Percentiles rank a stretch among this genome's conserved stretches.
These are phyloP conservation scores for Chromis chromis DNA, from an alignment of 2,797 vertebrate genomes.

Conservation along the genomic window DNA sequence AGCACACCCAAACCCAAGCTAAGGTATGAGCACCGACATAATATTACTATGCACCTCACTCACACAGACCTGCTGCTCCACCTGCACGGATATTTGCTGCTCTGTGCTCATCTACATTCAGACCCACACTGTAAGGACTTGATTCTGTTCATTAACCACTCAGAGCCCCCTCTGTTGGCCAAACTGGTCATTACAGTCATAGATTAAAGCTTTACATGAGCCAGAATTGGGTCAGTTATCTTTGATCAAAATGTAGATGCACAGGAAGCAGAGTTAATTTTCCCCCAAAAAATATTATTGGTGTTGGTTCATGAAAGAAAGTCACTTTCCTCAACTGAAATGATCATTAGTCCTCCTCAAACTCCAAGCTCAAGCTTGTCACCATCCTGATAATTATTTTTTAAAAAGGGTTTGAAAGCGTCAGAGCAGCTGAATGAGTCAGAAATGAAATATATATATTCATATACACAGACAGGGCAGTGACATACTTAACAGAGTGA, in stretches of 20 bases:
- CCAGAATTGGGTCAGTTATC: conserved; percentile 6
- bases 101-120: not conserved
- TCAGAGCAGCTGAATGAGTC: too few species aligned
- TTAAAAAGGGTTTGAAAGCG: not conserved
- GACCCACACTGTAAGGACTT: too few species aligned
- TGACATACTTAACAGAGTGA: too few species aligned
- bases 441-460: too few species aligned
- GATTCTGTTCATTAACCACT: not conserved
- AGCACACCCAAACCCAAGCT: conserved; percentile 95
- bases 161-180: conserved; percentile 67
- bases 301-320: not conserved
- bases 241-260: not conserved
- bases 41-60: not conserved
- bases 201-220: not conserved
- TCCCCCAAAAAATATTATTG: too few species aligned
- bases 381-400: not conserved
- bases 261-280: not conserved
- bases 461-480: too few species aligned
- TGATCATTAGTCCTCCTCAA: not conserved
- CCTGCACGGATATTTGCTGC: not conserved
- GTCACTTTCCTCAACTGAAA: not conserved
- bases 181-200: not conserved
- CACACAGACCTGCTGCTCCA: not conserved
- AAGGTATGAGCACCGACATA: conserved; percentile 24
- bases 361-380: not conserved